phyloP scores from a whole-genome alignment of 1,140 invertebrate genomes.

The Ips typographus region DNA sequence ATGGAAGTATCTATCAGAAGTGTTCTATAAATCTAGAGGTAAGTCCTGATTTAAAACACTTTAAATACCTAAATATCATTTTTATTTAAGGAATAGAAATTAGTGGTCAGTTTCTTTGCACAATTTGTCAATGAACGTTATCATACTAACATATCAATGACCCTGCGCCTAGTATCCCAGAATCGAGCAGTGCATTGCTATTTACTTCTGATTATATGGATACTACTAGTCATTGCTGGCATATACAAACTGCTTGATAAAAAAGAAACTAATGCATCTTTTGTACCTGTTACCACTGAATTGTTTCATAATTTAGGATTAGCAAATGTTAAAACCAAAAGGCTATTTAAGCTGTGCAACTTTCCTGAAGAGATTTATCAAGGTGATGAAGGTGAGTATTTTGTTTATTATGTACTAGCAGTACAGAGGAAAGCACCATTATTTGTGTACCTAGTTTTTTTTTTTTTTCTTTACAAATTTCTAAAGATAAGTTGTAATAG shows the following conservation, averaged over 20 bases:
- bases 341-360: slow-evolving; percentile 68
- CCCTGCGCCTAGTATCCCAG: slow-evolving; percentile 50
- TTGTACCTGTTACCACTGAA: slow-evolving; percentile 51
- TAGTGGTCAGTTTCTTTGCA: too few species aligned
- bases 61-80: too few species aligned
- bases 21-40: too few species aligned
- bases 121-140: too few species aligned
- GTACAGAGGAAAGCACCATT: too few species aligned
- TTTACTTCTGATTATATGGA: slow-evolving; percentile 74
- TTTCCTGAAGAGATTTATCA: slow-evolving; percentile 63
- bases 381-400: slow-evolving; percentile 65
- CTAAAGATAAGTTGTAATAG: neutral
- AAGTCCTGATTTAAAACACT: too few species aligned
- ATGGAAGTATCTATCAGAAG: too few species aligned
- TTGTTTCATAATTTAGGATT: slow-evolving; percentile 57
- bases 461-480: neutral
- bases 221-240: slow-evolving; percentile 73
- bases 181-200: slow-evolving; percentile 77
- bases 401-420: too few species aligned
- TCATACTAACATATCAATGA: slow-evolving; percentile 19
- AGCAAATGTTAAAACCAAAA: slow-evolving; percentile 62
- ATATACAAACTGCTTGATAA: slow-evolving; percentile 75
- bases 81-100: too few species aligned
- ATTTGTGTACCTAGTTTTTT: too few species aligned
- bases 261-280: slow-evolving; percentile 52